Evolutionary conservation across 2,113 vertebrate genomes (phyloP), one percentile per base, ranked within the genome.

Genomic region (Nyctibius bracteatus): DNA sequence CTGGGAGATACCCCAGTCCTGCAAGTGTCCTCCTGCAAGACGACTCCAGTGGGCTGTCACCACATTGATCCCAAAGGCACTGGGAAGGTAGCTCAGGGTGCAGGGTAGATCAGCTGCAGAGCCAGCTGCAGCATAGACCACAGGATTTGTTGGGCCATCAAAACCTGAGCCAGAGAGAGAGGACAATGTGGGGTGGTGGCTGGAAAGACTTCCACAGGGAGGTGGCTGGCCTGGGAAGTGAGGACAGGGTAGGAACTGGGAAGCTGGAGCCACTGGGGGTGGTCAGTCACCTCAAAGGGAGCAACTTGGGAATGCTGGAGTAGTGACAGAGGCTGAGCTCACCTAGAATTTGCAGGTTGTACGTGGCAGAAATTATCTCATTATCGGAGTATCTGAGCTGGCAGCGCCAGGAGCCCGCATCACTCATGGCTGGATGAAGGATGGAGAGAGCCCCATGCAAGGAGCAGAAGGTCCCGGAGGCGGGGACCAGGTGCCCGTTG

Each of bases 371-470:
- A 95, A 97, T 57, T 0, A 44, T 88, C 95, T 97, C 91, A 2
- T 97, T 93, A 27, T 98, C 96, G 3, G 92, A 91, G 72, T 98
- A 98, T 25, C 85, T 96, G 89, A 98, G 96, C 74, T 73, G 67
- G 70, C 98, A 98, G 87, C 47, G 14, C 98, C 98, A 98, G 44
- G 57, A 87, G 27, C 98, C 98, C 0, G 90, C 96, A 46, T 98
- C 96, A 14, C 75, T 96, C 68, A 82, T 73, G 3, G 59, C 8
- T n/a, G 96, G 75, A 10, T 16, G 27, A 39, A 47, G 3, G 85
- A 97, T 72, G 62, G 51, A 97, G 16, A 96, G 59, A 70, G 66
- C 24, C 31, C 93, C 87, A 0, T 71, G 33, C 0, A 0, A 39
- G 51, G 28, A 77, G 55, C 71, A 90, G 77, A 97, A 88, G 16